phyloP scores from a whole-genome alignment of 2,888 invertebrate genomes.

The Branchipolynoe longqiensis region DNA sequence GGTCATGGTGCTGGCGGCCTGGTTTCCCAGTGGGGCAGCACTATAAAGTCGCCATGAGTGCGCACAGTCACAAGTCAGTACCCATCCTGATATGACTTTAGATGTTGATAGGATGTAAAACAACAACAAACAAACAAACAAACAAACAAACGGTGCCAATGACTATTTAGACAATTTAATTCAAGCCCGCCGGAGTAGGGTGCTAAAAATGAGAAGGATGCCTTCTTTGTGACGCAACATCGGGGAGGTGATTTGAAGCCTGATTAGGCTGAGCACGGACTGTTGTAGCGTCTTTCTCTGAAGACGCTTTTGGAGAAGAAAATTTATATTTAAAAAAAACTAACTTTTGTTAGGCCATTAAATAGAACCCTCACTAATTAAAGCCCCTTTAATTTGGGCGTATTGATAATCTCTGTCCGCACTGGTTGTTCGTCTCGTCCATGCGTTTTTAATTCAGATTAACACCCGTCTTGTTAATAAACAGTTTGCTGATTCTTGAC shows the following conservation, averaged over 20 bases:
- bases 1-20: too few species aligned
- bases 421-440: background rate
- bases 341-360: background rate
- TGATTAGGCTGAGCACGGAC: background rate
- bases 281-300: background rate
- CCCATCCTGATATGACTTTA: too few species aligned
- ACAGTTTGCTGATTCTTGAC: background rate
- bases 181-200: background rate
- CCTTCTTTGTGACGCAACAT: background rate
- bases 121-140: too few species aligned
- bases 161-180: slow-evolving; percentile 43
- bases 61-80: too few species aligned
- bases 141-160: too few species aligned
- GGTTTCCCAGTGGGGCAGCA: too few species aligned
- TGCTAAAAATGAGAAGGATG: slow-evolving; percentile 8
- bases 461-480: slow-evolving; percentile 3
- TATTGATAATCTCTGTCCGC: background rate
- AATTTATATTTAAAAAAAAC: background rate
- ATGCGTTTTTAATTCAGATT: slow-evolving; percentile 10
- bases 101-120: too few species aligned
- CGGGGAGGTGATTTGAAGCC: slow-evolving; percentile 26
- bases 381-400: slow-evolving; percentile 18
- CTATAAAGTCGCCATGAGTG: too few species aligned
- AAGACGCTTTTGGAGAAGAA: background rate
- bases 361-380: slow-evolving; percentile 22